Evolutionary conservation across 2,888 invertebrate genomes (phyloP), one percentile per base, ranked within the genome.

Genomic region (Synergus umbraculus): DNA sequence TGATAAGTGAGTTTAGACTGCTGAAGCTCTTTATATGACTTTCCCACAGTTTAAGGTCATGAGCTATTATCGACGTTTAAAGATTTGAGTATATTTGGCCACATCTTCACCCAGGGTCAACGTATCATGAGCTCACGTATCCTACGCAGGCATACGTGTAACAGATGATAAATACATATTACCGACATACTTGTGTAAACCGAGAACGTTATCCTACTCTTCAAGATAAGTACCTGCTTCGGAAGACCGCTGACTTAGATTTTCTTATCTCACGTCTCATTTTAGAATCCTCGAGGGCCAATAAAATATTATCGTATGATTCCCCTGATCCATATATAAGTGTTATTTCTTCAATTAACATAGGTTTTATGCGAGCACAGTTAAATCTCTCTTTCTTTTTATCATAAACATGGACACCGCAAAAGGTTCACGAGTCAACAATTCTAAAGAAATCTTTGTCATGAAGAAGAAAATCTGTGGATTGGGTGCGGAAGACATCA

Each of bases 31-130:
- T 60, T 60, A 60, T 60, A 60, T 60, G 60, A 60, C 60, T 60
- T 60, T 60, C 60, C 22, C 60, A 60, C 60, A 60, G 18, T 60
- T 60, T 60, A 60, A 60, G 60, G 60, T 60, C 60, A 60, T 22
- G 60, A 10, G 60, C 18, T 22, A 22, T 60, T 22, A 60, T 60
- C 60, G 60, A 60, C 22, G 22, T 60, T 60, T 60, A 12, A 60
- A 60, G 9, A 60, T 60, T 60, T 60, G 60, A 60, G 60, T 60
- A 60, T 60, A 60, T 60, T 60, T 60, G 60, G 60, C 60, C n/a
- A 60, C 60, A 60, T 22, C 60, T 22, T 60, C 60, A 60, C 22
- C 60, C 60, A 22, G 60, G 60, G 60, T 60, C 18, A 60, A 60
- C 60, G 60, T 60, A 60, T 60, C 60, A 60, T 60, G 60, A 60